Base-by-base conservation (phyloP, 2,888 invertebrate species). In the Archips xylosteana region DNA sequence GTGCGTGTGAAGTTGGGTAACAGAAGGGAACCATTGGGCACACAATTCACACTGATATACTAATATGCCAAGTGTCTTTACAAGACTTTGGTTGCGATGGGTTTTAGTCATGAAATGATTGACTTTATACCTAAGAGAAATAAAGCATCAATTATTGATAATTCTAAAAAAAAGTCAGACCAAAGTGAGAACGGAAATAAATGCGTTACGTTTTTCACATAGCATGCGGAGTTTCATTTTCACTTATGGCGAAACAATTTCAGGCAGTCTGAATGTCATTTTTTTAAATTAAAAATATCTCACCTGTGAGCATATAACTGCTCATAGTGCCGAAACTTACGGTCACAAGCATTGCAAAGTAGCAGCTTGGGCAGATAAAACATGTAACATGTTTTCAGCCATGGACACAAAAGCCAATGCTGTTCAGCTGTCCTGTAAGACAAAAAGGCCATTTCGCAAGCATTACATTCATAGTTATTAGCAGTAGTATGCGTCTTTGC, bases 381-480 rank as follows among this genome's bases (percentile, higher is more conserved):
- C 75, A 80, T 87, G 75, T 94, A 94, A 76, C 84, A 87, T 74
- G 84, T 82, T 76, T 89, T 88, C 59, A 91, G 76, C 93, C 94
- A 94, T 42, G 89, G 86, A 76, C 95, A 95, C 36, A 83, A 67
- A 3, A 84, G 71, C 94, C 94, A 95, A 77, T 95, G 95, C 69
- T 90, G 88, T 77, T 93, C 90, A 23, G 91, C 94, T 62, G 78
- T 81, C 80, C 88, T 91, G 77, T 90, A 94, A 34, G 91, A 92
- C 13, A 80, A 71, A 79, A 95, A 95, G 57, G 83, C 77, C 62
- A 87, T 82, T 73, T 85, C 84, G 76, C 95, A 95, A 76, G 95
- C 95, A 73, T 92, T 92, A 83, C 97, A 97, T 82, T 96, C 95
- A 86, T 96, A 96, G 82, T 96, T 96, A 83, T 95, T 95, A 78